Conservation (phyloP, 2,797 vertebrate species). For the Micrastur ruficollis region DNA sequence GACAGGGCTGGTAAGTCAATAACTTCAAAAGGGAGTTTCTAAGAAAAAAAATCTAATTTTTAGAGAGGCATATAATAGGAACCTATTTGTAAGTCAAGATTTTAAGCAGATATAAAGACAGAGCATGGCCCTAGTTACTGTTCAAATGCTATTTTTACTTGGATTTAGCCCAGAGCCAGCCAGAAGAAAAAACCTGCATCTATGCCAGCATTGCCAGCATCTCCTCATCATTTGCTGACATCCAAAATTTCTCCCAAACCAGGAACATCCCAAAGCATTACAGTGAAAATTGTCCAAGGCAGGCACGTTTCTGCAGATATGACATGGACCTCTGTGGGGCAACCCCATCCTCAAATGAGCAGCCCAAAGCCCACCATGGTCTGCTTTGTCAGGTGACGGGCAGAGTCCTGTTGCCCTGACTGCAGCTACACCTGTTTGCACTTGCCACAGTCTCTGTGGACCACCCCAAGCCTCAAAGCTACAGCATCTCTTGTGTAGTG, state of each 20-base stretch:
- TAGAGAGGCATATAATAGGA: constrained; percentile 1
- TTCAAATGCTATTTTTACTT: neutral
- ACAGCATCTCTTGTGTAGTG: fast-evolving
- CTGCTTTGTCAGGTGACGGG: neutral
- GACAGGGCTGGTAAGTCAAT: constrained; percentile 51
- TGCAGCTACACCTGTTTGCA: neutral
- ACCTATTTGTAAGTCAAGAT: neutral
- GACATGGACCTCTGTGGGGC: neutral
- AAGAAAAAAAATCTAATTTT: neutral
- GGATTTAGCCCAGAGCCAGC: neutral
- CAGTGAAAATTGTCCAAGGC: neutral
- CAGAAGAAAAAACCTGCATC: neutral
- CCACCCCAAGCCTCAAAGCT: neutral
- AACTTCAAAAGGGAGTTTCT: constrained; percentile 11
- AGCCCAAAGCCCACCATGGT: neutral
- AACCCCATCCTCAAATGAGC: fast-evolving
- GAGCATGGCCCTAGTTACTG: neutral
- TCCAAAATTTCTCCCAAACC: neutral
- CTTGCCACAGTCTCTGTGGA: neutral
- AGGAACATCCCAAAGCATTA: neutral
- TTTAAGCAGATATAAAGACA: neutral
- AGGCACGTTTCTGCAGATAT: neutral
- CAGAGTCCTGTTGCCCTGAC: neutral
- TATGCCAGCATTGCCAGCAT: neutral
- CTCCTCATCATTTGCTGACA: neutral